Evolutionary conservation across 2,888 invertebrate genomes (phyloP).

Genomic region (Drosophila meridiana): DNA sequence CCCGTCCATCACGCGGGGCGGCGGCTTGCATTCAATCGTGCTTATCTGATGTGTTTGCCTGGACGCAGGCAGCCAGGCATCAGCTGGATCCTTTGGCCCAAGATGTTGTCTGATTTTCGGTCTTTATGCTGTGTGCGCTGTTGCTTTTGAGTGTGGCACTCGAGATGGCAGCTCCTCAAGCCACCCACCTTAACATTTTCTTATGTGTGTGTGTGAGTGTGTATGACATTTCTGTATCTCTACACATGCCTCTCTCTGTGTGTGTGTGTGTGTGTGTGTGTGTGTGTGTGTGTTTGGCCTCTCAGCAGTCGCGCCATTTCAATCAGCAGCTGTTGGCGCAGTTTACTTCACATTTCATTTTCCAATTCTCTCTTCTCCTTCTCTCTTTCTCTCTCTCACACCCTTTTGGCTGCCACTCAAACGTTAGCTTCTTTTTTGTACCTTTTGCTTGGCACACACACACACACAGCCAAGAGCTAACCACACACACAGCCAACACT

Average conservation of each 20-base stretch:
- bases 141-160: slow-evolving; percentile 56
- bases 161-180: slow-evolving; percentile 11
- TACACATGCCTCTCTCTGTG: slow-evolving; percentile 4
- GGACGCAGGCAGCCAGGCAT: slow-evolving; percentile 19
- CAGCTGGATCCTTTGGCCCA: slow-evolving; percentile 44
- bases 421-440: slow-evolving; percentile 51
- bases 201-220: slow-evolving; percentile 25
- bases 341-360: slow-evolving; percentile 61
- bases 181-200: background rate
- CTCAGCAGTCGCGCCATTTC: slow-evolving; percentile 44
- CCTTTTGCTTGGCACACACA: slow-evolving; percentile 43
- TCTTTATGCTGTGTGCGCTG: slow-evolving; percentile 67
- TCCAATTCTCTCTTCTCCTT: slow-evolving; percentile 57
- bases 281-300: slow-evolving; percentile 44
- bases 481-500: slow-evolving; percentile 44
- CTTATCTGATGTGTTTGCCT: slow-evolving; percentile 71
- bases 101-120: slow-evolving; percentile 80
- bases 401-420: slow-evolving; percentile 54
- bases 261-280: slow-evolving; percentile 22
- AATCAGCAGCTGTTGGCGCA: slow-evolving; percentile 74
- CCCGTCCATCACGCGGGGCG: slow-evolving; percentile 2
- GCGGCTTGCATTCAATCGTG: slow-evolving; percentile 72
- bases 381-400: slow-evolving; percentile 43
- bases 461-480: slow-evolving; percentile 26
- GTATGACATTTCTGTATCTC: slow-evolving; percentile 17